These are phyloP conservation scores for Rhincodon typus DNA, from an alignment of 2,797 vertebrate species.

Conservation along the genomic window DNA sequence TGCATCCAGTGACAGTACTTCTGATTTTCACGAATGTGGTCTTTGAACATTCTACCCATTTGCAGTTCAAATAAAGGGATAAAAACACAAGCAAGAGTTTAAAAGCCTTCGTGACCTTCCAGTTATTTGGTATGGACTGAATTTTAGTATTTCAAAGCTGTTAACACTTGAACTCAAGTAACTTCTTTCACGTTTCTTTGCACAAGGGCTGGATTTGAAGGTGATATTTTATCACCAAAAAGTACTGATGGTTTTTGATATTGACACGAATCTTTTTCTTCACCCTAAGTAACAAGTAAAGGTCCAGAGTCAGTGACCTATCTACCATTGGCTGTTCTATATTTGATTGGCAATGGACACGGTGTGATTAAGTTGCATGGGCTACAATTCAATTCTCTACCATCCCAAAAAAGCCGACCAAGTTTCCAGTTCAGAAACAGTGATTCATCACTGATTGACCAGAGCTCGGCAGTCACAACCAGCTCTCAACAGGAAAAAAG, in stretches of 20 bases:
- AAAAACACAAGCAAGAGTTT: neutral
- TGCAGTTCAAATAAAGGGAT: slow-evolving; percentile 15
- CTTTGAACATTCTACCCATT: slow-evolving; percentile 36
- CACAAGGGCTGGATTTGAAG: neutral
- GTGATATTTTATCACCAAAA: neutral
- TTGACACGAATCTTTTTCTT: neutral
- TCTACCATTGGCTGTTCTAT: neutral
- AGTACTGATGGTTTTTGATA: neutral
- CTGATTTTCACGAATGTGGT: neutral
- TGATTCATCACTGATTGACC: neutral
- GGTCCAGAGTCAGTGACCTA: neutral
- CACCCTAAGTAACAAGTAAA: neutral
- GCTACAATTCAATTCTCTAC: neutral
- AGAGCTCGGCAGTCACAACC: neutral
- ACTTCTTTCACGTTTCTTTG: neutral
- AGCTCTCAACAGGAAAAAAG: neutral
- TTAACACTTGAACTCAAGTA: neutral
- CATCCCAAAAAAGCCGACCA: neutral
- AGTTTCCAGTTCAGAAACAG: neutral
- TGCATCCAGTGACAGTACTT: slow-evolving; percentile 34
- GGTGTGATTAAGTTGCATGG: neutral
- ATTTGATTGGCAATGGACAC: neutral
- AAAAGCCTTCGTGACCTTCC: neutral
- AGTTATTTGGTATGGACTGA: neutral
- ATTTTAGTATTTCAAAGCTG: slow-evolving; percentile 9